Evolutionary conservation across 2,797 vertebrate species (phyloP), one percentile per base, ranked within the genome.

Genomic region (Sebastes melanostomus): DNA sequence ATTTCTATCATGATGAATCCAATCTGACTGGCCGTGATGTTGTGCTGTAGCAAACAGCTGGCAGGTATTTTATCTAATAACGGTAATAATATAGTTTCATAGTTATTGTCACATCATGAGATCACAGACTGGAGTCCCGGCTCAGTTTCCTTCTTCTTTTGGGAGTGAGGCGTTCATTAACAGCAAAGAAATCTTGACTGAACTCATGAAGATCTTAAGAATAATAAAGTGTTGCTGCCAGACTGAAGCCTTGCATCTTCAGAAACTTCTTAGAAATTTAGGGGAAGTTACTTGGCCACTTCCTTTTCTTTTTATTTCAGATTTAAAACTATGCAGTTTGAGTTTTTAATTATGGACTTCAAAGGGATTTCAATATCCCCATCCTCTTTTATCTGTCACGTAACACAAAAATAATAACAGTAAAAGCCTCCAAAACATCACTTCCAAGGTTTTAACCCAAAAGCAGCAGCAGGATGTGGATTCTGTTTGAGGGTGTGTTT

Each of bases 401-500:
- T 9, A 24, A 46, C 10, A 25, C 42, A 56, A 65, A 65, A 56
- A 25, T 30, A 50, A 72, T 34, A 61, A 62, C 5, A 16, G 1
- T 74, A 27, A 81, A 72, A 81, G 8, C 69, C 3, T 66, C 59
- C 30, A 29, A 72, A 50, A 42, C 36, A 61, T 69, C 22, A 29
- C 6, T 46, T 32, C 62, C 60, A 56, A 72, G 72, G 61, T 76
- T 83, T 89, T 56, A 50, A 52, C 11, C 58, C 36, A 20, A 4
- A n/a, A 34, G 74, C 67, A 38, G 72, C 50, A 36, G 34, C 82
- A 50, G 69, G 70, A 70, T 52, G 68, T 59, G 81, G 67, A 72
- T 81, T 85, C 18, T 76, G 66, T 85, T 78, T 1, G 18, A 60
- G 29, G 42, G 65, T 13, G 60, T 79, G 66, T 75, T 84, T 82